Percentiles rank a stretch among this genome's conserved stretches.
phyloP scores from a whole-genome alignment of 2,113 vertebrate genomes.

The Zosterops pallidus region DNA sequence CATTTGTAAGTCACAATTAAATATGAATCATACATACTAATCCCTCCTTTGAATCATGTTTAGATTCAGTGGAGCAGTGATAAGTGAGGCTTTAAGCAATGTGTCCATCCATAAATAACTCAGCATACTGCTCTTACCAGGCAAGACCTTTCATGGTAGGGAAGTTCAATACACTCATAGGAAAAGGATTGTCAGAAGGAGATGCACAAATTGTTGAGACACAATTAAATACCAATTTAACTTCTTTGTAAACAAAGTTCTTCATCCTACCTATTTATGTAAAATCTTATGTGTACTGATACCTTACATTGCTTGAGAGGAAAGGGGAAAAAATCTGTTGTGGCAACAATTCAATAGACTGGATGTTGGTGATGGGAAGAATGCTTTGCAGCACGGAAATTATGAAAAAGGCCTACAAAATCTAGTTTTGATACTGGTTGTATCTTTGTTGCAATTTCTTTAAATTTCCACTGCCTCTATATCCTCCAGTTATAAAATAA shows the following conservation, averaged over 20 bases:
- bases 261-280: not conserved
- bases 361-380: not conserved
- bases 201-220: not conserved
- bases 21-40: not conserved
- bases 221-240: not conserved
- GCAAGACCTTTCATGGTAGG: not conserved
- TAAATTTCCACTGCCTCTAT: not conserved
- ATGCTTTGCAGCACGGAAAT: not conserved
- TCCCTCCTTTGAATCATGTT: not conserved
- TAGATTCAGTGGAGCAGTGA: not conserved
- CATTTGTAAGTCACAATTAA: not conserved
- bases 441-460: not conserved
- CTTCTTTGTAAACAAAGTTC: not conserved
- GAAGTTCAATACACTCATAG: not conserved
- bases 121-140: not conserved
- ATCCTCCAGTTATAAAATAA: not conserved
- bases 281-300: not conserved
- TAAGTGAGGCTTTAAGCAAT: not conserved
- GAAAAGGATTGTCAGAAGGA: not conserved
- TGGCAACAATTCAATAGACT: not conserved
- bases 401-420: not conserved
- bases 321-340: not conserved
- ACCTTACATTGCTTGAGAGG: not conserved
- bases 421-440: not conserved
- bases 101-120: not conserved